phyloP scores from a whole-genome alignment of 2,888 invertebrate species.

The Leistus spinibarbis region DNA sequence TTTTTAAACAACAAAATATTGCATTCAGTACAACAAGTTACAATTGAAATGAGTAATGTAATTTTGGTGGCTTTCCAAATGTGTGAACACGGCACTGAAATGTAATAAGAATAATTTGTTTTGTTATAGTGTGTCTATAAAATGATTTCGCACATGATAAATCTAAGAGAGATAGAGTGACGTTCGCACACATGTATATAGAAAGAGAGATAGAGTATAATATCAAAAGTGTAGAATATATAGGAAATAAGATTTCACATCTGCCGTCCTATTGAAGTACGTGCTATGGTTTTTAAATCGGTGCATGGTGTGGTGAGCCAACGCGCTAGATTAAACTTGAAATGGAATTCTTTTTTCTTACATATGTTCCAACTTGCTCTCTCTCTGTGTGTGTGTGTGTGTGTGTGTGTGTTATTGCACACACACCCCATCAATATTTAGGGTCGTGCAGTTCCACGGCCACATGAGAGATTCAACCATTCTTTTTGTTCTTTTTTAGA shows the following conservation, averaged over 20 bases:
- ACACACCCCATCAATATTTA: slow-evolving; percentile 47
- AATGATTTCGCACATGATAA: neutral
- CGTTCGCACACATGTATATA: neutral
- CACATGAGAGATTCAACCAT: slow-evolving; percentile 49
- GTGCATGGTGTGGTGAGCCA: slow-evolving; percentile 40
- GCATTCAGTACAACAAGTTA: too few relatives aligned
- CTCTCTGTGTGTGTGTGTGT: neutral
- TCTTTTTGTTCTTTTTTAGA: slow-evolving; percentile 49
- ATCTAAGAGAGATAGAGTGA: neutral
- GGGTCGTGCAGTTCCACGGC: slow-evolving; percentile 47
- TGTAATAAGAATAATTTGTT: too few relatives aligned
- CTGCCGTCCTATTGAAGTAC: neutral
- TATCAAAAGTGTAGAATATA: neutral
- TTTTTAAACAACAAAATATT: too few relatives aligned
- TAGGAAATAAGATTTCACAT: slow-evolving; percentile 1
- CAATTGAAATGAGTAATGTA: too few relatives aligned
- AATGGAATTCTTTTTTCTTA: slow-evolving; percentile 52
- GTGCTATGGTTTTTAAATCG: slow-evolving; percentile 54
- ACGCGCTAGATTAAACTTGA: slow-evolving; percentile 50
- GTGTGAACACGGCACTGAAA: too few relatives aligned
- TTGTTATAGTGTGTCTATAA: too few relatives aligned
- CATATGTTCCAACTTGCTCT: slow-evolving; percentile 45
- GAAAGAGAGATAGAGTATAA: neutral
- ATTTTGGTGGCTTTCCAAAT: too few relatives aligned
- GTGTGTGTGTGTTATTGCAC: neutral